Conservation (phyloP, 2,797 vertebrate species). For the Phalloptychus januarius region DNA sequence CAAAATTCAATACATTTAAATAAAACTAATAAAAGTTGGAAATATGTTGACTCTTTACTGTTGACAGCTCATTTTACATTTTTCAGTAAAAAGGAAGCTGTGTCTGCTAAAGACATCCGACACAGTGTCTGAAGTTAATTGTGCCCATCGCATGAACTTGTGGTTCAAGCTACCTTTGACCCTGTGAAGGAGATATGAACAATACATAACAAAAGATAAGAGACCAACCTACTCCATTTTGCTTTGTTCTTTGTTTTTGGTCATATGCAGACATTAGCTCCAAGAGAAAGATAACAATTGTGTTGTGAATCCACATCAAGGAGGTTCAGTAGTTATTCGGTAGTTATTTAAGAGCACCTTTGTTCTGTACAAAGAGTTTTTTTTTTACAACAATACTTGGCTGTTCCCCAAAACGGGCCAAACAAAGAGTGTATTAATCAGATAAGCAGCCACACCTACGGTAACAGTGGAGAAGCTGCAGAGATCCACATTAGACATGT, state of each 20-base stretch:
- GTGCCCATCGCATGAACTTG: not conserved
- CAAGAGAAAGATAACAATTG: not conserved
- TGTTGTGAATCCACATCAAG: not conserved
- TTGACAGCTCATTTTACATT: conserved; percentile 3
- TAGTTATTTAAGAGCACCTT: not conserved
- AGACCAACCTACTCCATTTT: not conserved
- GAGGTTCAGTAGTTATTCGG: too few species aligned
- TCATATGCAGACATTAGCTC: not conserved
- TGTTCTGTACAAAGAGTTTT: not conserved
- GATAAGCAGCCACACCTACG: not conserved
- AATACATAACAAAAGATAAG: not conserved
- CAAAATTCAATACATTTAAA: conserved; percentile 84
- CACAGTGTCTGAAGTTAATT: not conserved
- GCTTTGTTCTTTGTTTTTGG: not conserved
- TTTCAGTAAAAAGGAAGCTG: not conserved
- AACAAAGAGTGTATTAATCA: not conserved
- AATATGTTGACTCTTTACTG: conserved; percentile 8
- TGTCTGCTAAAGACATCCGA: not conserved
- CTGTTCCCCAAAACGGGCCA: not conserved
- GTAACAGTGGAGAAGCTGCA: not conserved
- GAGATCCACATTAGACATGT: not conserved
- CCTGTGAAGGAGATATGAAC: not conserved
- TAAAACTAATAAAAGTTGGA: conserved; percentile 42
- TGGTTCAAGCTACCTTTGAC: not conserved
- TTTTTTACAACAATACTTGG: not conserved